These are phyloP conservation scores for Melitaea cinxia DNA, from an alignment of 1,140 invertebrate species.

Conservation along the genomic window DNA sequence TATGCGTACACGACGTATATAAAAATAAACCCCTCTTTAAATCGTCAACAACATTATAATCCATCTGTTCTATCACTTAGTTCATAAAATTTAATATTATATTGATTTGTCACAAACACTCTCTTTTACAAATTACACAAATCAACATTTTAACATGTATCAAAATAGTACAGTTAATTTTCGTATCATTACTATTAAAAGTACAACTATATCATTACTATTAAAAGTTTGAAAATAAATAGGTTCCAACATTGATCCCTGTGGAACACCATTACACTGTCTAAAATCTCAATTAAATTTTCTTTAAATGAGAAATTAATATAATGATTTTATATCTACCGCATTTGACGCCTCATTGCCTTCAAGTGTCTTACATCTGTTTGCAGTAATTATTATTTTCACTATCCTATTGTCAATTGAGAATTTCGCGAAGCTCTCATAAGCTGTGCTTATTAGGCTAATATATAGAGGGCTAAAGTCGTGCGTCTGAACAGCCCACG, in stretches of 20 bases:
- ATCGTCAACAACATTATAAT: conserved; percentile 63
- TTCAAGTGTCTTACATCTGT: conserved; percentile 55
- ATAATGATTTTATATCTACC: conserved; percentile 8
- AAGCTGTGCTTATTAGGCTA: conserved; percentile 53
- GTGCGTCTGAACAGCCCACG: conserved; percentile 26
- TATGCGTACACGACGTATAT: conserved; percentile 71
- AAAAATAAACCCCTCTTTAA: conserved; percentile 76
- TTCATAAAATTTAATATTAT: conserved; percentile 19
- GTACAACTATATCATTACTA: background rate
- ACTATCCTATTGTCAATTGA: conserved; percentile 66
- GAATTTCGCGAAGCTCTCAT: conserved; percentile 45
- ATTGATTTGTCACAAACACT: conserved; percentile 27
- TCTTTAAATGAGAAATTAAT: conserved; percentile 26
- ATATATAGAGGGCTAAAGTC: conserved; percentile 35
- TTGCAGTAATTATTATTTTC: conserved; percentile 39
- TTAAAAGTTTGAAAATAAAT: background rate
- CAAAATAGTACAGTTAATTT: conserved; percentile 4
- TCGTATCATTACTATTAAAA: too few species aligned
- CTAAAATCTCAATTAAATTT: background rate
- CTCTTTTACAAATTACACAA: background rate
- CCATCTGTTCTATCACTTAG: conserved; percentile 32
- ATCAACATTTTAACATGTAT: conserved; percentile 2
- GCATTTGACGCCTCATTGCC: conserved; percentile 60
- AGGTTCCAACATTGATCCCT: background rate
- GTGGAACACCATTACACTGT: background rate